Percentiles rank a stretch among this genome's conserved stretches.
phyloP scores from a whole-genome alignment of 2,797 vertebrate genomes.

The Malurus leucopterus region DNA sequence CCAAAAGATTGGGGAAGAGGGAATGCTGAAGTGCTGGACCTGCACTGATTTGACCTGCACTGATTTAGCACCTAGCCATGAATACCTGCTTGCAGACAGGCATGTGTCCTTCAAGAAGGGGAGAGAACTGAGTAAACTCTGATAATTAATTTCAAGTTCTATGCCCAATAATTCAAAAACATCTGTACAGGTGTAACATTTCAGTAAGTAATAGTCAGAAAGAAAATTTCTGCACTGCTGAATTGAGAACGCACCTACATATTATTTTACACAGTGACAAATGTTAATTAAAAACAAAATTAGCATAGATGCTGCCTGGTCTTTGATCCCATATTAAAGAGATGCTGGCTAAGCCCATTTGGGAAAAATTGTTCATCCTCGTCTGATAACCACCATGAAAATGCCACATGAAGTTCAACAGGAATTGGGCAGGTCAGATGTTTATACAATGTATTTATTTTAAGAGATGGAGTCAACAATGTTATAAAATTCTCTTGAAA shows the following conservation, averaged over 20 bases:
- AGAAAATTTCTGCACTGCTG: not conserved
- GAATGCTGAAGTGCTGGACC: not conserved
- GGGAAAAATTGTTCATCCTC: not conserved
- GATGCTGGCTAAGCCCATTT: not conserved
- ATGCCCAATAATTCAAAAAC: not conserved
- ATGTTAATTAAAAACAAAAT: not conserved
- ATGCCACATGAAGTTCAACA: not conserved
- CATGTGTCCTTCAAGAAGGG: fast-evolving
- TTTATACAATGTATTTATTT: not conserved
- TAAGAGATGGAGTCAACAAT: not conserved
- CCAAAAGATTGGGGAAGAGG: not conserved
- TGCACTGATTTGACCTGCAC: not conserved
- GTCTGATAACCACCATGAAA: not conserved
- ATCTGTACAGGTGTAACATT: not conserved
- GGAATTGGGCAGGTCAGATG: not conserved
- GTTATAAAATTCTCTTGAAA: not conserved
- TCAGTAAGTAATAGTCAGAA: not conserved
- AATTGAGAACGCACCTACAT: not conserved
- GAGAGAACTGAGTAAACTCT: not conserved
- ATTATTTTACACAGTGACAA: not conserved
- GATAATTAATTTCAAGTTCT: not conserved
- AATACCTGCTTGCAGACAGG: not conserved
- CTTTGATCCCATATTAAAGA: not conserved
- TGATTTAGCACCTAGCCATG: not conserved
- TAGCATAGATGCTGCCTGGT: not conserved